Percentiles rank a stretch among this genome's conserved stretches.
phyloP scores from a whole-genome alignment of 2,888 invertebrate genomes.

The Pachliopta kotzebuea region DNA sequence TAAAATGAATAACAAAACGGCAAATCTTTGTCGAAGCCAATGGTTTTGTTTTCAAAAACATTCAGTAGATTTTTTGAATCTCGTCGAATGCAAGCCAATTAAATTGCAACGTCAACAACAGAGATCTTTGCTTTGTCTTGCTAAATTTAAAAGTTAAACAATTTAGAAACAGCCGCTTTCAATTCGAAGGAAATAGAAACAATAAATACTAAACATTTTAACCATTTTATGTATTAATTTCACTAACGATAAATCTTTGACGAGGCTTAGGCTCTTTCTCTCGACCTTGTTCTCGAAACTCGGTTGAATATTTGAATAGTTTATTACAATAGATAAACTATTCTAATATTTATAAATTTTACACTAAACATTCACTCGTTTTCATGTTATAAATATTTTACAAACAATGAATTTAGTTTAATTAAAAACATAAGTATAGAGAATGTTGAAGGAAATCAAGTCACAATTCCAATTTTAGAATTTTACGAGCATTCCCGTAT shows the following conservation, averaged over 20 bases:
- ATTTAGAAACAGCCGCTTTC: background rate
- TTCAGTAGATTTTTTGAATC: constrained; percentile 9
- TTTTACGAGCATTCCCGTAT: constrained; percentile 25
- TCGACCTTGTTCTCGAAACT: too few species aligned
- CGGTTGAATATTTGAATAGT: too few species aligned
- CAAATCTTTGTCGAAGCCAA: constrained; percentile 11
- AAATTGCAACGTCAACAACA: constrained; percentile 19
- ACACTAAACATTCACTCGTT: too few species aligned
- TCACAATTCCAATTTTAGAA: constrained; percentile 26
- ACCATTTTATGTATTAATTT: too few species aligned
- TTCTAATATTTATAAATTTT: too few species aligned
- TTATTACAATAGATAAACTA: too few species aligned
- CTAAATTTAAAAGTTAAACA: constrained; percentile 1
- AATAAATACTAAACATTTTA: too few species aligned
- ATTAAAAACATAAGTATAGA: background rate
- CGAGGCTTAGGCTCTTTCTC: too few species aligned
- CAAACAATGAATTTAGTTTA: background rate
- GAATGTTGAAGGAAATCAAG: constrained; percentile 6
- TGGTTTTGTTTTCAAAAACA: constrained; percentile 13
- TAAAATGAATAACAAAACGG: constrained; percentile 12
- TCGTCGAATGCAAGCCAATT: constrained; percentile 20
- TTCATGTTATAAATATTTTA: too few species aligned
- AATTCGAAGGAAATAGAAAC: background rate
- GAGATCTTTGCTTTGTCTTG: constrained; percentile 4
- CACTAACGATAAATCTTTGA: too few species aligned